Base-by-base conservation (phyloP, 2,113 vertebrate species). In the Oryzias curvinotus region DNA sequence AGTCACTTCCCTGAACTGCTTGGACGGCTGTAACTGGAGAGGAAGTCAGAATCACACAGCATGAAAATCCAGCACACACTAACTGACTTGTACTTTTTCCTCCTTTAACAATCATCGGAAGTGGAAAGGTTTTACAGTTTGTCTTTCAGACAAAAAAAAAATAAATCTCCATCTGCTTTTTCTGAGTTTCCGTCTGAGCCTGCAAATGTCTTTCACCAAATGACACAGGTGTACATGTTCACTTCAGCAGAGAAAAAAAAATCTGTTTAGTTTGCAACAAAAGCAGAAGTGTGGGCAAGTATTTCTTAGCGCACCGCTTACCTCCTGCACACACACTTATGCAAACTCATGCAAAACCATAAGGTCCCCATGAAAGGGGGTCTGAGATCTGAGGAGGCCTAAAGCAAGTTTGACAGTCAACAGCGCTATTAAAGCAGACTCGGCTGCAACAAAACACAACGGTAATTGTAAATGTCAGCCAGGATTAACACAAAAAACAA, bases 381-480 rank as follows among this genome's bases (percentile, higher is more conserved):
- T 4, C 52, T 43, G 73, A 87, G 92, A 89, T 91, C 87, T 88
- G 62, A 90, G 73, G 65, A 68, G 81, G 64, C 50, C 57, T 90
- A 91, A 63, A 93, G 85, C 42, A 83, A 89, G 89, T 91, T 91
- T 93, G 92, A 92, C 91, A 91, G 83, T 90, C 87, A 90, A 87
- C 89, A 88, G 89, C 75, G 79, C 79, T 85, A 88, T 89, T 87
- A 89, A 90, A 87, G 85, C 79, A 84, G 71, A 85, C 81, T 71
- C 74, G 58, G 71, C 88, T 89, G 86, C 89, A 91, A 89, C 86
- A 82, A 80, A 92, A 89, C 89, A 85, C 79, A 82, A 78, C 65
- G 54, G 88, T 91, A 90, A 92, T 91, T 92, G 91, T 91, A 91
- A 90, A 92, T 89, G 90, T 92, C 91, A 92, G 87, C 83, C 80